A percentile compares a stretch with the other conserved stretches of the same genome.
Conservation (phyloP, 2,113 vertebrate species). For the Indri indri region DNA sequence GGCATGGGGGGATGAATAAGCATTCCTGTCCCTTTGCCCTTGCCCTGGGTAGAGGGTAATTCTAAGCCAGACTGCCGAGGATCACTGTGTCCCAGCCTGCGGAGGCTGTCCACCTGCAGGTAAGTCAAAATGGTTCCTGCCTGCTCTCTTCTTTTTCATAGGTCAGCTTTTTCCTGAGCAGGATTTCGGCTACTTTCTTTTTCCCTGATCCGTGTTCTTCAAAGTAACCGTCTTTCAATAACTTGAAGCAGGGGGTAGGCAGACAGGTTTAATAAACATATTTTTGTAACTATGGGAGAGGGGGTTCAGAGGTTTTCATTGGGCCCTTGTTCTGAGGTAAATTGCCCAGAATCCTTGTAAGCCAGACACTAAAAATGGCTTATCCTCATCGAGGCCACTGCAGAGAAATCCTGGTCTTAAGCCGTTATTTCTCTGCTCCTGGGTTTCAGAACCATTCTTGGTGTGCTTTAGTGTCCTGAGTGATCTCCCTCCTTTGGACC, state of each 20-base stretch:
- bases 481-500: background rate
- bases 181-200: background rate
- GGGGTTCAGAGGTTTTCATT: background rate
- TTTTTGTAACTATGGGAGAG: background rate
- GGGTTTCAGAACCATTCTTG: constrained; percentile 30
- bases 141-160: background rate
- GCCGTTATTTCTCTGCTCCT: background rate
- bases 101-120: constrained; percentile 28
- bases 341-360: constrained; percentile 2
- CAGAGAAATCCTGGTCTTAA: background rate
- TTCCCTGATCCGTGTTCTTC: background rate
- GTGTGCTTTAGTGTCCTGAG: background rate
- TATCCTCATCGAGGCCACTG: background rate
- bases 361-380: background rate
- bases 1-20: constrained; percentile 17
- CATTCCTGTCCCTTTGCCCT: constrained; percentile 14
- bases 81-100: background rate
- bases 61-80: background rate
- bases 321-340: background rate
- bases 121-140: constrained; percentile 55
- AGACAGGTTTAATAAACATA: constrained; percentile 2
- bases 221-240: background rate
- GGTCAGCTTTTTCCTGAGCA: constrained; percentile 26
- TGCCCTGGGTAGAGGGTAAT: background rate
- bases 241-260: constrained; percentile 1